Percentiles rank a stretch among this genome's conserved stretches.
Evolutionary conservation across 2,113 vertebrate species (phyloP).

Genomic region (Numida meleagris): DNA sequence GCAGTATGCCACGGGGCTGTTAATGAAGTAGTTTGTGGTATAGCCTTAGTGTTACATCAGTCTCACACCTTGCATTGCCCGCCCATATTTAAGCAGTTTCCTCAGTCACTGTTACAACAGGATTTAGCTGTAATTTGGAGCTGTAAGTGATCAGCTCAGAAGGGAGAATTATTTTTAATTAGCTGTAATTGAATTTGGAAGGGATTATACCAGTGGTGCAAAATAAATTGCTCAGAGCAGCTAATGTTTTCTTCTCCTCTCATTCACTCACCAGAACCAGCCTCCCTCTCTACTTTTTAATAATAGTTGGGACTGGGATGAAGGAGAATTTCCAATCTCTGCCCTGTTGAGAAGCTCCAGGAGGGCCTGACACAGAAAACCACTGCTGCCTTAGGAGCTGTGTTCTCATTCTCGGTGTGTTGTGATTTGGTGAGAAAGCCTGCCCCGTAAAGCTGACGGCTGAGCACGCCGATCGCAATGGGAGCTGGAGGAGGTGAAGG

Average conservation of each 20-base stretch:
- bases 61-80: neutral
- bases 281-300: neutral
- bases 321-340: conserved; percentile 25
- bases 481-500: neutral
- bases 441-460: neutral
- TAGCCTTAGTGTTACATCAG: neutral
- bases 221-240: neutral
- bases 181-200: conserved; percentile 43
- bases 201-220: neutral
- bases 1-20: neutral
- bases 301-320: conserved; percentile 25
- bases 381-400: neutral
- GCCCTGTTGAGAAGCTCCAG: conserved; percentile 1
- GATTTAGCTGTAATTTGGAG: neutral
- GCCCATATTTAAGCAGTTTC: neutral
- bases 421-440: conserved; percentile 50
- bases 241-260: neutral
- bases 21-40: neutral
- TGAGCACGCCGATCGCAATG: accelerated
- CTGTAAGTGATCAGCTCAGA: neutral
- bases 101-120: neutral
- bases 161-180: conserved; percentile 37
- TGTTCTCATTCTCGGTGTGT: neutral
- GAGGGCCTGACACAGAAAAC: conserved; percentile 39
- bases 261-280: neutral